Evolutionary conservation across 2,888 invertebrate genomes (phyloP).

Genomic region (Cyrtodaria siliqua): DNA sequence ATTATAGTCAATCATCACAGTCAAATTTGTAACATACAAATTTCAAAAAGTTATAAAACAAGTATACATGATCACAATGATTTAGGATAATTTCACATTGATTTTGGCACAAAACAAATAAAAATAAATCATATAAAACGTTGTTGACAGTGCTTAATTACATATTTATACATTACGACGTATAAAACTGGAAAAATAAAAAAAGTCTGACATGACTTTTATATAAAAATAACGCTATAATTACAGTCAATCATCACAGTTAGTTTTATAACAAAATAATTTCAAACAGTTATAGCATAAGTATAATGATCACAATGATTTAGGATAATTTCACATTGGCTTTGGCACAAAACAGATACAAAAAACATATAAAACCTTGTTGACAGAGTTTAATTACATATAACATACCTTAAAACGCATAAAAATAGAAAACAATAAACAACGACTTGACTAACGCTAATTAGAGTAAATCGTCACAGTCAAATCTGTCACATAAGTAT

Average conservation of each 20-base stretch:
- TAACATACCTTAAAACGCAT: too few species aligned
- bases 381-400: too few species aligned
- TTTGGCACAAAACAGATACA: not conserved
- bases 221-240: not conserved
- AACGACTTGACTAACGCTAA: too few species aligned
- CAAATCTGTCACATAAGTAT: too few species aligned
- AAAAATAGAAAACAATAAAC: too few species aligned
- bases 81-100: too few species aligned
- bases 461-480: too few species aligned
- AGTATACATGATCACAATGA: too few species aligned
- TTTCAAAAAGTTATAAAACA: not conserved
- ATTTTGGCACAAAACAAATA: too few species aligned
- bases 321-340: not conserved
- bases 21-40: not conserved
- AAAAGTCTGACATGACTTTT: not conserved
- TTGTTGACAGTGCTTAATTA: not conserved
- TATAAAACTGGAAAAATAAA: too few species aligned
- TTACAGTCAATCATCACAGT: not conserved
- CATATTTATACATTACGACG: too few species aligned
- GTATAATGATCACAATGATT: not conserved
- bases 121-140: not conserved
- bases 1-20: not conserved
- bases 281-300: not conserved
- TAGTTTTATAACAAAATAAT: not conserved
- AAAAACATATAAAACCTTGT: not conserved